These are phyloP conservation scores for Ardeotis arabs DNA, from an alignment of 2,113 vertebrate genomes.

Conservation along the genomic window DNA sequence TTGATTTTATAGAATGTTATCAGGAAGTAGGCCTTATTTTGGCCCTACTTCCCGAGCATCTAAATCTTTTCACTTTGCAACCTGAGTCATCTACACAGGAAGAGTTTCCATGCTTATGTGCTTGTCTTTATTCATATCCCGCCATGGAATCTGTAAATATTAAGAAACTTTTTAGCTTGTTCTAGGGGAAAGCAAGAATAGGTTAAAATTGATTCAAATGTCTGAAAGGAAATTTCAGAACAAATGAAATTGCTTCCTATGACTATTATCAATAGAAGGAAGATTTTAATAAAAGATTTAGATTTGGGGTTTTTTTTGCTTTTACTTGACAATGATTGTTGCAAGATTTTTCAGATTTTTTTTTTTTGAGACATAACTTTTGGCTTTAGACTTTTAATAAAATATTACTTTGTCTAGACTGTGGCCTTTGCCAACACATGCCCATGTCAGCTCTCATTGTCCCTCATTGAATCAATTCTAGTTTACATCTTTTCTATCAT, in stretches of 20 bases:
- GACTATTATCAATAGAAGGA: background rate
- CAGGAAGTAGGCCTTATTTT: background rate
- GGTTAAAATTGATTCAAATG: background rate
- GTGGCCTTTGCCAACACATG: background rate
- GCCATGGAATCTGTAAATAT: background rate
- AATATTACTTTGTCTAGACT: background rate
- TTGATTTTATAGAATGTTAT: background rate
- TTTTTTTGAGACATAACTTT: background rate
- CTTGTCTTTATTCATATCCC: background rate
- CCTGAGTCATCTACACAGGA: background rate
- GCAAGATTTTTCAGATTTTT: background rate
- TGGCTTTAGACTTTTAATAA: background rate
- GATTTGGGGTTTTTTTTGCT: background rate
- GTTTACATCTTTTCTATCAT: slow-evolving; percentile 17
- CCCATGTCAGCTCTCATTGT: background rate
- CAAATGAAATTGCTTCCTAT: background rate
- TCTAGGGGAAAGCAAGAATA: background rate
- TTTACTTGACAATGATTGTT: background rate
- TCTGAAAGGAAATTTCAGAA: background rate
- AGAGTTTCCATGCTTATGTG: background rate
- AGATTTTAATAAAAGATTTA: background rate
- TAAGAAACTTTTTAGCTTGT: background rate
- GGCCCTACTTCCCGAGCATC: fast-evolving
- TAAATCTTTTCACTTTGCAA: background rate
- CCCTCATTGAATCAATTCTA: slow-evolving; percentile 1